Evolutionary conservation across 1,140 invertebrate genomes (phyloP), one percentile per base, ranked within the genome.

Genomic region (Euwallacea fornicatus): DNA sequence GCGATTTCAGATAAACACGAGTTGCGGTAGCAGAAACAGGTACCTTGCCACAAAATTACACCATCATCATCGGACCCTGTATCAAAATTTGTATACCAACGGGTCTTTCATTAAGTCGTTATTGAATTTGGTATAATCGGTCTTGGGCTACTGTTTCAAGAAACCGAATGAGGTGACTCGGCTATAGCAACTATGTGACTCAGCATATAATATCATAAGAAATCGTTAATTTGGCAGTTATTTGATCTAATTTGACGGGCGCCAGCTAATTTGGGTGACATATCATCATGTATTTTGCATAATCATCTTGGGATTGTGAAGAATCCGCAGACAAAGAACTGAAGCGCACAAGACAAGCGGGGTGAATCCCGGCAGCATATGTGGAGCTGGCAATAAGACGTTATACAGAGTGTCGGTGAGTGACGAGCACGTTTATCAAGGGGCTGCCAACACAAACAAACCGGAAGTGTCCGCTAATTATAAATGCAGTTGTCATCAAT

Each of bases 391-490:
- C 77, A 77, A 77, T 76, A 78, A 72, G 73, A 74, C 73, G 65
- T 71, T 70, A 69, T 69, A 58, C 43, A 53, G 54, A 55, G 46
- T 43, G 65, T 43, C 73, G 76, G 65, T 77, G 79, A 79, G 72
- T 79, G 79, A 80, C 78, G 74, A 75, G 73, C 73, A 77, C 76
- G 76, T 73, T 76, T 77, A 73, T 74, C 53, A 59, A 75, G 76
- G 73, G 73, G 77, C 75, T 80, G 79, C 79, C 78, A 80, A 79
- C 78, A 74, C 66, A 78, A 79, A 78, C 78, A 79, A 65, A 74
- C 78, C 77, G 79, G 79, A 80, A 80, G 78, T 80, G 79, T 80
- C 78, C 79, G 79, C 79, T 80, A 80, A 79, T 80, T 80, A 80
- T 80, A 80, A 80, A 79, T 79, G 74, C 73, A 71, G 74, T 66